phyloP scores from a whole-genome alignment of 2,888 invertebrate species.

The Vanessa cardui region DNA sequence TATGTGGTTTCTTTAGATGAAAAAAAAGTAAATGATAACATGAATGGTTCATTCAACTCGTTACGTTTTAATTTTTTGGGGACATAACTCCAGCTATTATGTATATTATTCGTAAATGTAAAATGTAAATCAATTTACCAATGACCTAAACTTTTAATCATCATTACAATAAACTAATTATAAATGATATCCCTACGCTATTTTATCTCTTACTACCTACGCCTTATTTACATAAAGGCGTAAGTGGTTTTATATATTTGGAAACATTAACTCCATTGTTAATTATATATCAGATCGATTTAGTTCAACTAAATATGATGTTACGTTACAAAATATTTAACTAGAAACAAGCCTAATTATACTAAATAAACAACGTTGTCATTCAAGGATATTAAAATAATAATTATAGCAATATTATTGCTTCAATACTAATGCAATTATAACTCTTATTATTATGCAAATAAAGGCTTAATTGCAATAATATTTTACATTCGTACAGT shows the following conservation, averaged over 20 bases:
- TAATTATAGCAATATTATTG: conserved; percentile 6
- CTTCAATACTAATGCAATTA: background rate
- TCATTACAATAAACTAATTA: too few species aligned
- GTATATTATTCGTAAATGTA: too few species aligned
- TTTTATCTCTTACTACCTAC: background rate
- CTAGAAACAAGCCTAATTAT: conserved; percentile 31
- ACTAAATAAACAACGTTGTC: conserved; percentile 33
- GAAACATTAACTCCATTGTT: background rate
- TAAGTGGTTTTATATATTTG: background rate
- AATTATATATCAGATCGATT: conserved; percentile 21
- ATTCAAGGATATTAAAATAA: conserved; percentile 39
- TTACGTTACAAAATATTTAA: conserved; percentile 30
- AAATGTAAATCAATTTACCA: too few species aligned
- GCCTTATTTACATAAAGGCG: background rate
- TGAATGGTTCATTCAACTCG: too few species aligned
- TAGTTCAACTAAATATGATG: conserved; percentile 26
- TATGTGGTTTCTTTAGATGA: background rate
- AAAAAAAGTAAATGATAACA: background rate
- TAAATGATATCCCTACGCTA: background rate
- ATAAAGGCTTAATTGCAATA: conserved; percentile 2
- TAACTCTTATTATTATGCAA: conserved; percentile 9
- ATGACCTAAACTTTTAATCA: too few species aligned
- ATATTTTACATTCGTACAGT: background rate
- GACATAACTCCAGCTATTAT: too few species aligned
- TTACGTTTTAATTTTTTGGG: too few species aligned